phyloP scores from a whole-genome alignment of 2,113 vertebrate genomes.

The Myrmophylax atrothorax region DNA sequence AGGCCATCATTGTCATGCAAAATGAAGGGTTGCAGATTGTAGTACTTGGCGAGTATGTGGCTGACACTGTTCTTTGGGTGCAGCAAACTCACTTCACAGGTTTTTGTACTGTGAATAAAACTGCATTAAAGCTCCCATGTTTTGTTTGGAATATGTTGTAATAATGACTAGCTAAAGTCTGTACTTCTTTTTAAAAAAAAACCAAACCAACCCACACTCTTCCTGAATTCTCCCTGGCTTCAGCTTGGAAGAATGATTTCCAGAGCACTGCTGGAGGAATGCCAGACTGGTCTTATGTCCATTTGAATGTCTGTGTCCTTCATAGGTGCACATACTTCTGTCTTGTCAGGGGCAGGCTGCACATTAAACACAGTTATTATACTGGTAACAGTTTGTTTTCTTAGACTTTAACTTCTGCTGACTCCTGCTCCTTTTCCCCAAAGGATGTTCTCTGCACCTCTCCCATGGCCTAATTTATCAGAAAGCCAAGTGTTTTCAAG shows the following conservation, averaged over 20 bases:
- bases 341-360: not conserved
- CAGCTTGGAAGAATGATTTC: not conserved
- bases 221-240: not conserved
- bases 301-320: not conserved
- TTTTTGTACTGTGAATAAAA: not conserved
- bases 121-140: not conserved
- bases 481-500: not conserved
- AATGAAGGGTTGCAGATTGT: not conserved
- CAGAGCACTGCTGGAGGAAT: not conserved
- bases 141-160: not conserved
- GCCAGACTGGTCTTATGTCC: not conserved
- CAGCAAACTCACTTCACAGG: not conserved
- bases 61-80: not conserved
- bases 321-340: not conserved
- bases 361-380: not conserved
- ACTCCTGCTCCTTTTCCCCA: not conserved
- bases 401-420: not conserved
- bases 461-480: not conserved
- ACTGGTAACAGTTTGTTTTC: not conserved
- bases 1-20: not conserved
- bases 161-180: not conserved
- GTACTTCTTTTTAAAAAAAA: not conserved
- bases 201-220: rapidly evolving
- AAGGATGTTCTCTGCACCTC: not conserved
- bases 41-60: not conserved